Base-by-base conservation (phyloP, 1,140 invertebrate genomes). In the Chrysomallon squamiferum region DNA sequence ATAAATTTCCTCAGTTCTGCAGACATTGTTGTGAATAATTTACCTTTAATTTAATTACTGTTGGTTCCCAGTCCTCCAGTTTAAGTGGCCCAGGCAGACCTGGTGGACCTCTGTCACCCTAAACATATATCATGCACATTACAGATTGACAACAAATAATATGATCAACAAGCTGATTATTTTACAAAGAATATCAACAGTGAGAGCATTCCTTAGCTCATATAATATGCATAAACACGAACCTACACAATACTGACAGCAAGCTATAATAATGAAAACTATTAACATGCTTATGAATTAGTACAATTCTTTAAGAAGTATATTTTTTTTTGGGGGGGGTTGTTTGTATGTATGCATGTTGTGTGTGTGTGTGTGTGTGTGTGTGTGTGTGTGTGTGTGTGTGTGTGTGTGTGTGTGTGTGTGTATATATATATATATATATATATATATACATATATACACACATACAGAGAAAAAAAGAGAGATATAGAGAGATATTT, bases 81-180 rank as follows among this genome's bases (percentile, higher is more conserved):
- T 73, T 52, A 18, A 73, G 35, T 58, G 64, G 64, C 0, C 60
- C 67, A 7, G 71, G 71, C 7, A 73, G 52, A 27, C 71, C 71
- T 13, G 67, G 71, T 6, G 67, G 67, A 15, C 71, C 71, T 1
- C 64, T 29, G 43, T 73, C 71, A n/a, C 71, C 71, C 71, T 73
- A 64, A n/a, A 58, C 33, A 45, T 27, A 49, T 57, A 62, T 38
- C 50, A 54, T 30, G 29, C 29, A 30, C 50, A 27, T 54, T 54
- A 54, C 50, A 54, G 49, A 11, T 1, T 22, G 50, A 54, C 50
- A 54, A 54, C 50, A 52, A n/a, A n/a, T n/a, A n/a, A n/a, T n/a
- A n/a, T n/a, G n/a, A n/a, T n/a, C 49, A 20, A 27, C 49, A 62
- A 33, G 29, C n/a, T n/a, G n/a, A n/a, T n/a, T n/a, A n/a, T n/a